Evolutionary conservation across 1,140 invertebrate genomes (phyloP), one percentile per base, ranked within the genome.

Genomic region (Phthorimaea operculella): DNA sequence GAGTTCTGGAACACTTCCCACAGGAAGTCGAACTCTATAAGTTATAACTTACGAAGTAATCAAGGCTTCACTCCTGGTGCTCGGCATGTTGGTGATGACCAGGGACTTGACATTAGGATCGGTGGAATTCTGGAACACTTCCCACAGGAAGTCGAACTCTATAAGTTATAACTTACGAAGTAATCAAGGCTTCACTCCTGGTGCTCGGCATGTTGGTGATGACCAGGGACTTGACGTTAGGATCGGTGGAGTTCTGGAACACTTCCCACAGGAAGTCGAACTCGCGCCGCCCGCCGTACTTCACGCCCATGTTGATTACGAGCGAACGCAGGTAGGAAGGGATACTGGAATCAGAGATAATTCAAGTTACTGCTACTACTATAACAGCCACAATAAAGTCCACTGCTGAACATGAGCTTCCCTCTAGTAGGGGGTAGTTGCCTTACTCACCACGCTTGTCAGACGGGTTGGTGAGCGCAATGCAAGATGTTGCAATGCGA

Each of bases 21-120:
- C 0, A 91, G 88, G 76, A 95, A 94, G 14, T 95, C 88, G 92
- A 94, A 97, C 67, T 95, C 94, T n/a, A n/a, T n/a, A n/a, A n/a
- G n/a, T n/a, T n/a, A n/a, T n/a, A n/a, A 75, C 74, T 76, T 39
- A 81, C 78, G 69, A 54, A 6, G 64, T 66, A 12, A 79, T 72
- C 6, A 80, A 60, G 0, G 63, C 63, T 51, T 74, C 72, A 1
- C 94, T 91, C 42, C 89, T 86, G 0, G 89, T 89, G 63, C 93
- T 94, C 0, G 92, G 91, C 48, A 97, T 70, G 0, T 92, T 89
- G 42, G 78, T 83, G 0, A 96, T 76, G 12, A 95, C 75, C 7
- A 90, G 72, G 53, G 89, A 89, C 72, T 92, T 92, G 60, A 94
- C 92, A 0, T 88, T 89, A 0, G 90, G 92, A 10, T 94, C 92